Base-by-base conservation (phyloP, 2,888 invertebrate species). In the Tipula lateralis region DNA sequence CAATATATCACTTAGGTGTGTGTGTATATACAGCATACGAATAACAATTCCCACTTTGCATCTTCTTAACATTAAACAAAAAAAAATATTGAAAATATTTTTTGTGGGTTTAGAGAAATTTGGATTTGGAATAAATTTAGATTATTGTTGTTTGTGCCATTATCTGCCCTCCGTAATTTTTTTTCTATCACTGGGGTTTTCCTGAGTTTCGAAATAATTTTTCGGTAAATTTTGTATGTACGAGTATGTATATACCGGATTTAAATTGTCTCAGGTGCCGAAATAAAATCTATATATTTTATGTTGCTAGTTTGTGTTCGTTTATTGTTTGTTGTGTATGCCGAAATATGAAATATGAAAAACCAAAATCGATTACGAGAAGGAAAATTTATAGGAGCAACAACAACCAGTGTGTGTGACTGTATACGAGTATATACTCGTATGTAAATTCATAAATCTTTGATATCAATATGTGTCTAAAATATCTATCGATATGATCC, bases 21-120 rank as follows among this genome's bases (percentile, higher is more conserved):
- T n/a, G n/a, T n/a, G n/a, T n/a, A n/a, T 16, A 0, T 39, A 0
- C 13, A 39, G 16, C 44, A n/a, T n/a, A 44, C 44, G 66, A 24
- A 24, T 9, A 66, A 66, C 66, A 19, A 66, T n/a, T 66, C 66
- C 66, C 24, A 9, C 24, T 66, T 24, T 66, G 24, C 24, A 66
- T 66, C 66, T n/a, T n/a, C n/a, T 66, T 66, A 66, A 66, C 66
- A 66, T 66, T 66, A 66, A 66, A n/a, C n/a, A n/a, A n/a, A n/a
- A n/a, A n/a, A n/a, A 66, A 66, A 66, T 66, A 24, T 66, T 66
- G 66, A 66, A 66, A 32, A 66, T 19, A 0, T 19, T 24, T 66
- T 66, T 24, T 66, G 66, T 66, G 66, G 66, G 66, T 66, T 66
- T n/a, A n/a, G n/a, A 24, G 24, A 66, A 66, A 66, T 24, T 66